These are phyloP conservation scores for Lutjanus erythropterus DNA, from an alignment of 2,113 vertebrate species.

Conservation along the genomic window DNA sequence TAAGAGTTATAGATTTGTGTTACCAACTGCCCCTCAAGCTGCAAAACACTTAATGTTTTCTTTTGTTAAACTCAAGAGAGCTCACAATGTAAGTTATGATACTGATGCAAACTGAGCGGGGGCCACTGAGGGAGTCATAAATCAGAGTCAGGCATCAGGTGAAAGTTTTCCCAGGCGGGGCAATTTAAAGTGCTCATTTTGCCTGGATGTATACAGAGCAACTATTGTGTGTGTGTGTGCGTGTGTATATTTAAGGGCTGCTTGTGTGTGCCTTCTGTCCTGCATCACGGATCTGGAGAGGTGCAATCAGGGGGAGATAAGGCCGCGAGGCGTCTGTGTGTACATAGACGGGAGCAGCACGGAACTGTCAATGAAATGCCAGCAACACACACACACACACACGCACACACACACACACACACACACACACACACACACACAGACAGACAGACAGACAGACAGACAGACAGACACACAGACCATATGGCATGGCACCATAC, in stretches of 20 bases:
- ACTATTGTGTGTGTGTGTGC: slow-evolving; percentile 37
- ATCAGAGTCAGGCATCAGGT: slow-evolving; percentile 79
- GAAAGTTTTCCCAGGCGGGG: slow-evolving; percentile 76
- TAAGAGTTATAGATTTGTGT: slow-evolving; percentile 11
- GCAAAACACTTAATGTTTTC: slow-evolving; percentile 19
- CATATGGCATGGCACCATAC: slow-evolving; percentile 63
- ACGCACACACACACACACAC: slow-evolving; percentile 9
- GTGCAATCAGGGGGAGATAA: slow-evolving; percentile 81
- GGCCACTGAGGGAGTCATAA: slow-evolving; percentile 52
- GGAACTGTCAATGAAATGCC: slow-evolving; percentile 75
- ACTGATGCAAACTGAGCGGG: slow-evolving; percentile 23
- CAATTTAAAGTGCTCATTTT: slow-evolving; percentile 34
- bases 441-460: neutral
- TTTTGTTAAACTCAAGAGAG: slow-evolving; percentile 25
- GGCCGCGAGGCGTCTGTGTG: slow-evolving; percentile 70
- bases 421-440: neutral
- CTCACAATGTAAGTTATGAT: slow-evolving; percentile 30
- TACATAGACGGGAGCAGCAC: slow-evolving; percentile 84
- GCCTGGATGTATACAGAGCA: slow-evolving; percentile 24
- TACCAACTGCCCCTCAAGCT: neutral
- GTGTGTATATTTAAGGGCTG: slow-evolving; percentile 16
- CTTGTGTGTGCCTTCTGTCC: slow-evolving; percentile 56
- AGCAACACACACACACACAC: slow-evolving; percentile 11
- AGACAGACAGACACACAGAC: slow-evolving; percentile 41
- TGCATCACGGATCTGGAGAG: slow-evolving; percentile 77